Base-by-base conservation (phyloP, 2,797 vertebrate species). In the Tympanoctomys barrerae region DNA sequence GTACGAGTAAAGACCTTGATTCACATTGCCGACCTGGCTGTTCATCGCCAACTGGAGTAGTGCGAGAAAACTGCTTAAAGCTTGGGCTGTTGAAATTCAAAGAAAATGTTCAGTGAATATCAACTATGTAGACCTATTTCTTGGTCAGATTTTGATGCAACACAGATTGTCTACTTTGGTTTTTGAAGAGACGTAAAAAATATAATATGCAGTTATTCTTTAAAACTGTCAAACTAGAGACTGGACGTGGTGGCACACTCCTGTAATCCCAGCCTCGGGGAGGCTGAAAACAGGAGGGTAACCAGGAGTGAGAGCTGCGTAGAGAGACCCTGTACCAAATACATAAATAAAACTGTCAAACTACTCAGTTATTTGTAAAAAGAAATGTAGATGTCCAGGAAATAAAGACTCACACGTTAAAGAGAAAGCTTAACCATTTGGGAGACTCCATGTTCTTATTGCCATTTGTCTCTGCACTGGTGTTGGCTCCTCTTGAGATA, bases 391-490 rank as follows among this genome's bases (percentile, higher is more conserved):
- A 79, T 59, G 57, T 83, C 3, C 70, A 62, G 36, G 36, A 68
- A 68, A 31, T 83, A 94, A 93, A 49, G 26, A n/a, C 28, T 22
- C 5, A 70, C 3, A 28, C 26, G 28, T 82, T 88, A 52, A 12
- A 90, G 31, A 49, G 68, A 94, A 82, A 19, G 73, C 7, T 31
- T 77, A 78, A 36, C 26, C 46, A 22, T 57, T 21, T 59, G 31
- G 39, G n/a, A 49, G 59, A 79, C 70, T 75, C n/a, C 16, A 77
- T 95, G 93, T 88, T 91, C 28, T 49, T 94, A 6, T 26, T 83
- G 61, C 71, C 66, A 22, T 92, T 96, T 85, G 75, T 95, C 77
- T 96, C 92, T 92, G 82, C 91, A 87, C 90, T 91, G 70, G 66
- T 92, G 33, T 36, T 89, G 90, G 52, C 36, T 96, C 92, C 77